phyloP scores from a whole-genome alignment of 2,113 vertebrate species.

The Nothobranchius kuhntae region DNA sequence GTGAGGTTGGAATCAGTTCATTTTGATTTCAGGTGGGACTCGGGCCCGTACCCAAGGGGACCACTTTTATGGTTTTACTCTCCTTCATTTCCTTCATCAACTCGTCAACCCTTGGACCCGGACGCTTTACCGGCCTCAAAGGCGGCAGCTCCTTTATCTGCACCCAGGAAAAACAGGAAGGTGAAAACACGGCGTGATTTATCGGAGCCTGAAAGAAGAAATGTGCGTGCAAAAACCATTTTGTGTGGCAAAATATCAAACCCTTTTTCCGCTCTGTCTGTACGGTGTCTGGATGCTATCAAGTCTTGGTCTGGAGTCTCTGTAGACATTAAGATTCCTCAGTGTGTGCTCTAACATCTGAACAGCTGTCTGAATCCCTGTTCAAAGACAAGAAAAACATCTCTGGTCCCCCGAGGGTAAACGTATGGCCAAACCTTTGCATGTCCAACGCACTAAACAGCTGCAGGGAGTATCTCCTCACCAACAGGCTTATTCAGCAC shows the following conservation, averaged over 20 bases:
- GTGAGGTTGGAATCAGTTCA: background rate
- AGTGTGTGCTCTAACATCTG: slow-evolving; percentile 77
- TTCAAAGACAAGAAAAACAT: slow-evolving; percentile 13
- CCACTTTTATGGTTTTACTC: slow-evolving; percentile 65
- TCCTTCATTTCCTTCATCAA: slow-evolving; percentile 76
- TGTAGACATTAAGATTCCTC: slow-evolving; percentile 75
- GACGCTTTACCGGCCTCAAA: slow-evolving; percentile 52
- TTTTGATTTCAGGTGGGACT: background rate
- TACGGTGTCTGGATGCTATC: slow-evolving; percentile 72
- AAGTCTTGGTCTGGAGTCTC: slow-evolving; percentile 73
- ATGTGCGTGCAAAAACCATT: background rate
- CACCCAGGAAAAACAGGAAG: slow-evolving; percentile 16
- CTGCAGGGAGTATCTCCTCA: slow-evolving; percentile 54
- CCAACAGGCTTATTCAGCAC: slow-evolving; percentile 72
- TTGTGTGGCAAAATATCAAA: slow-evolving; percentile 42
- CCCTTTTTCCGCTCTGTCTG: slow-evolving; percentile 71
- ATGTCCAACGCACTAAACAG: slow-evolving; percentile 15
- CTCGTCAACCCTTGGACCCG: slow-evolving; percentile 72
- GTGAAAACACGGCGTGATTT: background rate
- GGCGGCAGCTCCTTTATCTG: slow-evolving; percentile 62
- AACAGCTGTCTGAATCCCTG: slow-evolving; percentile 85
- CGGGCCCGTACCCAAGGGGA: slow-evolving; percentile 75
- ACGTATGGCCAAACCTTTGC: slow-evolving; percentile 16
- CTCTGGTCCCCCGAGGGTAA: slow-evolving; percentile 7
- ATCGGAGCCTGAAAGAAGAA: background rate